These are phyloP conservation scores for Drosophila prostipennis DNA, from an alignment of 2,888 invertebrate species.

Conservation along the genomic window DNA sequence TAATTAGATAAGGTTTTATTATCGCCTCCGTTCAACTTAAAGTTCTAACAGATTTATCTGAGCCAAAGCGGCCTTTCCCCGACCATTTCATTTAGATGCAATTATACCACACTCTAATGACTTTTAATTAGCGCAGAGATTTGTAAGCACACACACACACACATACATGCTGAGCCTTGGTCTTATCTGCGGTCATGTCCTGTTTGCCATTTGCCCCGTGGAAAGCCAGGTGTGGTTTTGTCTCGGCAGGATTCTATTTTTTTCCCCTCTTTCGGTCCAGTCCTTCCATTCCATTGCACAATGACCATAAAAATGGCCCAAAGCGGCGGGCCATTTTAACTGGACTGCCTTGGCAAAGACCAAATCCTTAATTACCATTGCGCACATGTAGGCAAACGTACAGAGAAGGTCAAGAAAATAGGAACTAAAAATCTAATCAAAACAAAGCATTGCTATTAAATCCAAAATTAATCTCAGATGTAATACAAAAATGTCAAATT, in stretches of 20 bases:
- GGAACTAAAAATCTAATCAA: background rate
- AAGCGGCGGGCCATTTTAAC: constrained; percentile 64
- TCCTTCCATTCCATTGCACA: constrained; percentile 62
- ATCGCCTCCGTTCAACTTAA: constrained; percentile 20
- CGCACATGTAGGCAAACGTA: constrained; percentile 9
- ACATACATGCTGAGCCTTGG: constrained; percentile 16
- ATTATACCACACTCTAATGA: constrained; percentile 70
- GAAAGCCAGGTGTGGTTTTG: constrained; percentile 18
- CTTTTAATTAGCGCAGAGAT: constrained; percentile 76
- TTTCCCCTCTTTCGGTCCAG: background rate
- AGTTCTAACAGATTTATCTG: constrained; percentile 22
- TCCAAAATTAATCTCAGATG: too few species aligned
- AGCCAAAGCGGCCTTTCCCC: background rate
- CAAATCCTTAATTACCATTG: constrained; percentile 71
- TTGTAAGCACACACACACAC: constrained; percentile 54
- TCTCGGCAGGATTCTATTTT: constrained; percentile 27
- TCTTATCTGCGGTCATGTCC: constrained; percentile 42
- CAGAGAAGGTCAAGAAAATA: constrained; percentile 7
- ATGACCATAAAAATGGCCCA: constrained; percentile 69
- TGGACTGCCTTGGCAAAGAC: constrained; percentile 49
- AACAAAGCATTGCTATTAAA: too few species aligned
- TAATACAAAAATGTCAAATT: too few species aligned
- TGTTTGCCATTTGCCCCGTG: constrained; percentile 10
- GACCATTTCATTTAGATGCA: constrained; percentile 54
- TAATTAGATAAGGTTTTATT: constrained; percentile 25